phyloP scores from a whole-genome alignment of 2,113 vertebrate genomes.

The Urocitellus parryii region DNA sequence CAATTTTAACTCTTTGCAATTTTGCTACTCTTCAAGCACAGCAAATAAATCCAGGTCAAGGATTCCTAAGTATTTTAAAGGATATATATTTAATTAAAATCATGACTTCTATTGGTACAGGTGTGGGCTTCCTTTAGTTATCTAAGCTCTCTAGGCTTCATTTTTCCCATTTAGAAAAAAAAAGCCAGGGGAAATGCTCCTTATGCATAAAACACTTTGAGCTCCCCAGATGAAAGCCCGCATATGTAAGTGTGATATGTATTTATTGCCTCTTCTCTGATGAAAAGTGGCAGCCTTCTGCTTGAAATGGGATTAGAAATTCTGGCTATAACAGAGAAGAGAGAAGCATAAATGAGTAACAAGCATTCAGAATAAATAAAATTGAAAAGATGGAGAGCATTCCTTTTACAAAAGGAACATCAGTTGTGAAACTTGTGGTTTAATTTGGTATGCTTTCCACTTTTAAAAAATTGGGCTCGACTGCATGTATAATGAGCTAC shows the following conservation, averaged over 20 bases:
- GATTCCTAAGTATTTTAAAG: conserved; percentile 39
- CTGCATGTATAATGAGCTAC: conserved; percentile 79
- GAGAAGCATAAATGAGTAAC: conserved; percentile 69
- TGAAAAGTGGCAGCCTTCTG: conserved; percentile 74
- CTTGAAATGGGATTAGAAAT: conserved; percentile 74
- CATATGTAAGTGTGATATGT: conserved; percentile 60
- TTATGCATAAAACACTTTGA: conserved; percentile 76
- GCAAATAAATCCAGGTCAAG: conserved; percentile 33
- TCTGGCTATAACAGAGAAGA: conserved; percentile 56
- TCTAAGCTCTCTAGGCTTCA: conserved; percentile 53
- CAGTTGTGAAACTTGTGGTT: conserved; percentile 72
- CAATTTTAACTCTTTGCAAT: not conserved
- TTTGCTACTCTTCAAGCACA: conserved; percentile 43
- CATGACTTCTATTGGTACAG: conserved; percentile 1
- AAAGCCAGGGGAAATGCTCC: conserved; percentile 67
- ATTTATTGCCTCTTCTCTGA: conserved; percentile 78
- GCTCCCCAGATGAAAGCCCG: conserved; percentile 74
- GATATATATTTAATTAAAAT: conserved; percentile 55
- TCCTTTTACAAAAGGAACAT: conserved; percentile 75
- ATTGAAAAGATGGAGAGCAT: conserved; percentile 67
- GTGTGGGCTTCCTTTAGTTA: conserved; percentile 51
- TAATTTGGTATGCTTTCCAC: conserved; percentile 78
- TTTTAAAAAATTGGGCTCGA: conserved; percentile 74
- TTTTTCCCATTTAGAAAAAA: conserved; percentile 51
- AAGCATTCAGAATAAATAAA: conserved; percentile 77